Conservation (phyloP, 1,140 invertebrate genomes). For the Chelonus insularis region DNA sequence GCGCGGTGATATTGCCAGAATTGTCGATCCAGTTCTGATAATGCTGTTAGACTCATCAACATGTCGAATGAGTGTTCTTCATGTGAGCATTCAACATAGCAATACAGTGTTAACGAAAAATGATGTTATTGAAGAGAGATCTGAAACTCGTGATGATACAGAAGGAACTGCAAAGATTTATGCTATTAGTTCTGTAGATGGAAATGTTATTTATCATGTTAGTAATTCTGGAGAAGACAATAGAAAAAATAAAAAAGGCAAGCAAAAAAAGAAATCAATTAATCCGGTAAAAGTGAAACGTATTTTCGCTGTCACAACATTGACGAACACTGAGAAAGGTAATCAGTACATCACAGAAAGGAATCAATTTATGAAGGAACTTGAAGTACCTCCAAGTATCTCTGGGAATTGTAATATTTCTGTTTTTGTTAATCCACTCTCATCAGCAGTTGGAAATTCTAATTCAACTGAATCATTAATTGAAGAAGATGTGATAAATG, state of each 20-base stretch:
- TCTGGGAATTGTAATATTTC: constrained; percentile 59
- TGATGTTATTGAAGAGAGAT: constrained; percentile 41
- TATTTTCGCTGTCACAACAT: constrained; percentile 59
- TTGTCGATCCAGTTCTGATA: constrained; percentile 79
- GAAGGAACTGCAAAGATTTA: constrained; percentile 71
- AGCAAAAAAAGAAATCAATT: constrained; percentile 44
- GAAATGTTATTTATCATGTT: constrained; percentile 85
- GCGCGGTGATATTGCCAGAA: constrained; percentile 74
- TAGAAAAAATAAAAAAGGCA: constrained; percentile 41
- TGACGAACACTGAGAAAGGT: constrained; percentile 53
- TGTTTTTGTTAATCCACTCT: constrained; percentile 63
- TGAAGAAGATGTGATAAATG: constrained; percentile 41
- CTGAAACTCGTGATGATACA: constrained; percentile 54
- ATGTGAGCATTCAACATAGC: constrained; percentile 77
- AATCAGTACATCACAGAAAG: constrained; percentile 60
- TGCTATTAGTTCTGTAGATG: constrained; percentile 84
- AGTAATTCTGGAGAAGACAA: constrained; percentile 58
- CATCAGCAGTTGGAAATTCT: constrained; percentile 48
- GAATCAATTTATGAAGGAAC: constrained; percentile 60
- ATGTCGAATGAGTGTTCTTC: constrained; percentile 81
- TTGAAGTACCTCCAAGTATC: constrained; percentile 62
- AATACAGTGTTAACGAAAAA: constrained; percentile 58
- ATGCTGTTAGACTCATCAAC: constrained; percentile 82
- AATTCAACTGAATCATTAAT: constrained; percentile 51
- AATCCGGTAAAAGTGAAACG: constrained; percentile 59